Evolutionary conservation across 1,140 invertebrate species (phyloP), one percentile per base, ranked within the genome.

Genomic region (Chrysomallon squamiferum): DNA sequence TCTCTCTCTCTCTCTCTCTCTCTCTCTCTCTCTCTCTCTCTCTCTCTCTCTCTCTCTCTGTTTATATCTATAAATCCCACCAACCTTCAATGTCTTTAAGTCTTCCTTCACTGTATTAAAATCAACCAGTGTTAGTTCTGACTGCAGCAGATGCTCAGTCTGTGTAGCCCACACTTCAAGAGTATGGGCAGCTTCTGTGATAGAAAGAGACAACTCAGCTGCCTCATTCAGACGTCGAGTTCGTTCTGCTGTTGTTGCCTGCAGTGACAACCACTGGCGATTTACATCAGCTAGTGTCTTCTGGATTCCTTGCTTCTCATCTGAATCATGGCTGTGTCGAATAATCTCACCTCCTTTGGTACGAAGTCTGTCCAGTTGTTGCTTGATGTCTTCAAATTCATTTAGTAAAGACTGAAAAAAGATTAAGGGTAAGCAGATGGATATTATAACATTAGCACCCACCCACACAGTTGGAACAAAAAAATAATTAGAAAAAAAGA

Each of bases 41-140:
- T n/a, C n/a, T n/a, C n/a, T n/a, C n/a, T n/a, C n/a, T n/a, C n/a
- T n/a, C n/a, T n/a, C n/a, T n/a, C n/a, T n/a, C n/a, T n/a, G n/a
- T n/a, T n/a, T n/a, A n/a, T n/a, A n/a, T n/a, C n/a, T n/a, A n/a
- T n/a, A n/a, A n/a, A n/a, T n/a, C n/a, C 59, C 68, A 88, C 89
- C 76, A 89, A 95, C 93, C 86, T 91, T 90, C 85, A 95, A 95
- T 84, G 94, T 93, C 80, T 93, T 92, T 58, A 95, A 87, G 86
- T 78, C 72, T 71, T 93, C 91, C 74, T 92, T 91, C 20, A 93
- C 90, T 78, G 93, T 91, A 70, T 90, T 89, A 75, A 96, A 88
- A 45, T 91, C 92, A 67, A 88, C 90, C 69, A 95, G 87, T 68
- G 90, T 89, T 4, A 96, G 86, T 13, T 93, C 91, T 80, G 92